Evolutionary conservation across 2,113 vertebrate species (phyloP).

Genomic region (Aldabrachelys gigantea): DNA sequence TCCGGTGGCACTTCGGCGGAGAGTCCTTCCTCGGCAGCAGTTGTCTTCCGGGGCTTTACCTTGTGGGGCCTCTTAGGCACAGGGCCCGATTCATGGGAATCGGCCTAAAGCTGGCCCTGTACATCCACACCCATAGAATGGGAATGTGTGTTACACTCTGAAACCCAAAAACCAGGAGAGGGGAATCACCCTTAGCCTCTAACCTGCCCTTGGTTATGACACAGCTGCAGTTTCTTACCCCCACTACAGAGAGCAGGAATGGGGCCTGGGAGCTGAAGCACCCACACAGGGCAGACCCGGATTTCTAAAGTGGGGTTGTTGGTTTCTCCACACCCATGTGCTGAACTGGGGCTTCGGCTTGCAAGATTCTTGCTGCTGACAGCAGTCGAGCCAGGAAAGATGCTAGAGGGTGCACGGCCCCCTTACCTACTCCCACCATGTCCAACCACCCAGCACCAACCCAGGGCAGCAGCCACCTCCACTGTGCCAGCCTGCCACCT

Average conservation of each 20-base stretch:
- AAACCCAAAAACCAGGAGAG: too few relatives aligned
- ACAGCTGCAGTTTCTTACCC: background rate
- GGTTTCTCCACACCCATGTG: rapidly evolving
- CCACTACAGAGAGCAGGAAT: background rate
- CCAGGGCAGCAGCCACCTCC: too few relatives aligned
- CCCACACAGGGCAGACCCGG: background rate
- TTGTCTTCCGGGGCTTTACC: too few relatives aligned
- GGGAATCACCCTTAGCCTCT: background rate
- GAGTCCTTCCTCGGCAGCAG: too few relatives aligned
- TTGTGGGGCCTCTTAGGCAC: too few relatives aligned
- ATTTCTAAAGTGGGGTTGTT: background rate
- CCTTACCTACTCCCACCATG: background rate
- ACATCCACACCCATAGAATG: background rate
- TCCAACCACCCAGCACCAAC: background rate
- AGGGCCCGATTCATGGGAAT: too few relatives aligned
- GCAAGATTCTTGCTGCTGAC: background rate
- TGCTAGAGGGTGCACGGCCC: background rate
- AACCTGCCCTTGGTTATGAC: too few relatives aligned
- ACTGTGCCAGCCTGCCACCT: background rate
- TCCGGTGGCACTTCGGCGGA: too few relatives aligned
- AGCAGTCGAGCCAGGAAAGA: background rate
- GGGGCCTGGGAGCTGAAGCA: background rate
- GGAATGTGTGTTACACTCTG: too few relatives aligned
- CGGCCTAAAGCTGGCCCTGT: too few relatives aligned
- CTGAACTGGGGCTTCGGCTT: background rate